These are phyloP conservation scores for Phaethon lepturus DNA, from an alignment of 2,113 vertebrate genomes.

Conservation along the genomic window DNA sequence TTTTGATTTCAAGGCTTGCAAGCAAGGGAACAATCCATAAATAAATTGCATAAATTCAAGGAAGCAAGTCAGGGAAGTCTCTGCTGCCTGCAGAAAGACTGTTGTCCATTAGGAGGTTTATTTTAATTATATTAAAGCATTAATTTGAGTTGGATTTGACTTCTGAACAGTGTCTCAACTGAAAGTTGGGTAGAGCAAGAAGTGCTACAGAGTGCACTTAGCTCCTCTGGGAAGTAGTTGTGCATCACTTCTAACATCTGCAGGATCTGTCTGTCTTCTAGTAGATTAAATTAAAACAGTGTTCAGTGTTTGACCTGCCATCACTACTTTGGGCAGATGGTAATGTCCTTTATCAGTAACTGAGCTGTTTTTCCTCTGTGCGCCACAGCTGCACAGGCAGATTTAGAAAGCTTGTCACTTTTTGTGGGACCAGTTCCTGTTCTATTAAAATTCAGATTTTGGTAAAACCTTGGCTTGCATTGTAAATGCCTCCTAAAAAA, in stretches of 20 bases:
- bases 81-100: background rate
- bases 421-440: background rate
- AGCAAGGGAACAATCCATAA: background rate
- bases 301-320: background rate
- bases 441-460: background rate
- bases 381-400: background rate
- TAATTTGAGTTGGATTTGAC: background rate
- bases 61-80: background rate
- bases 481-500: background rate
- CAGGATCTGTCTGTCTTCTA: background rate
- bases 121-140: background rate
- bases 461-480: background rate
- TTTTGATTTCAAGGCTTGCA: background rate
- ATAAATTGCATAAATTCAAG: background rate
- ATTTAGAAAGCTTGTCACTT: slow-evolving; percentile 5
- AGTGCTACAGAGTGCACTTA: background rate
- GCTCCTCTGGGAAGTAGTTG: background rate
- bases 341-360: background rate
- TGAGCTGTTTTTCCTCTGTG: background rate
- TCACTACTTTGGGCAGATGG: background rate
- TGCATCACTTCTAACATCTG: background rate
- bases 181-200: background rate
- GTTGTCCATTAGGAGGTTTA: background rate
- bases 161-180: background rate
- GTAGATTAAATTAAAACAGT: background rate